Evolutionary conservation across 2,888 invertebrate species (phyloP), one percentile per base, ranked within the genome.

Genomic region (Fragum sueziense): DNA sequence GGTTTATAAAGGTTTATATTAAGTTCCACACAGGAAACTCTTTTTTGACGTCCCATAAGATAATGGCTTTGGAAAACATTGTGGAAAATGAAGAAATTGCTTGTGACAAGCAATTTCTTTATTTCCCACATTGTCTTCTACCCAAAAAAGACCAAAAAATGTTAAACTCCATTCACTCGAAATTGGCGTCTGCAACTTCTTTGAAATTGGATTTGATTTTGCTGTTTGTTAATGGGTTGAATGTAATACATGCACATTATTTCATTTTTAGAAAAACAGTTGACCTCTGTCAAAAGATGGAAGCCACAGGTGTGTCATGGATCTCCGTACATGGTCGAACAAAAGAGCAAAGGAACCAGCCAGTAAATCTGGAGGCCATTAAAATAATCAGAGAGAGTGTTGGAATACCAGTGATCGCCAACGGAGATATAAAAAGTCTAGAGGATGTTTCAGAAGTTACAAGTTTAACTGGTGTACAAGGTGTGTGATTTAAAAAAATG

Each of bases 321-420:
- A 92, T 99, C 47, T 96, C 97, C 0, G 95, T 99, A 33, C 99
- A 99, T 94, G 98, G 97, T 0, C 95, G 99, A 75, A 98, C 97
- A n/a, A 95, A 96, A 57, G 94, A 95, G 54, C 97, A 98, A 91
- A 95, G 97, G 93, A 95, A 95, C 88, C 96, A 96, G 79, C 94
- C 95, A 2, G 94, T 94, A 17, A 95, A 98, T 93, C 90, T 95
- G 33, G 95, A 95, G 22, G 95, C 96, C 33, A 95, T 99, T 76
- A 95, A 95, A 89, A 94, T 95, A 57, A 95, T 98, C 20, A 96
- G 95, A 87, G 95, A 96, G 70, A 95, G 95, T 83, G 93, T 97
- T n/a, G 67, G 92, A 93, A 94, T 99, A 85, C 99, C 99, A 0
- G 94, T 99, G 0, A 95, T 99, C 85, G 98, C 97, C 0, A 99